A percentile compares a stretch with the other conserved stretches of the same genome.
Evolutionary conservation across 1,140 invertebrate species (phyloP).

Genomic region (Drosophila pachea): DNA sequence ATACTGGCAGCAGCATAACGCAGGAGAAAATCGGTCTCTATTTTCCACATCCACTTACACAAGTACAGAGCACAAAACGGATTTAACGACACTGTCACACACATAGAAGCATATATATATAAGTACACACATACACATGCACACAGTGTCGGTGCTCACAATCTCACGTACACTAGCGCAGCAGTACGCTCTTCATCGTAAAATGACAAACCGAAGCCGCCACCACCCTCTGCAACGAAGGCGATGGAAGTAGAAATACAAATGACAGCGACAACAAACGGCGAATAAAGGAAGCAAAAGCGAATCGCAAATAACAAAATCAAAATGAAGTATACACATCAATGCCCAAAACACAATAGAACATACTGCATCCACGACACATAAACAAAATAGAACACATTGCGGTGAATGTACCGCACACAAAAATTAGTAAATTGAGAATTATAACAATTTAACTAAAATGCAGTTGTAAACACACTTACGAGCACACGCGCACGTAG

Average conservation of each 20-base stretch:
- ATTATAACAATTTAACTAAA: constrained; percentile 15
- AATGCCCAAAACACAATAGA: constrained; percentile 28
- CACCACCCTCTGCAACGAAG: constrained; percentile 50
- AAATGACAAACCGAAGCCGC: constrained; percentile 50
- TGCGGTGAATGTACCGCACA: constrained; percentile 17
- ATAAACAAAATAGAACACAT: constrained; percentile 8
- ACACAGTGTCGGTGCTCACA: constrained; percentile 8
- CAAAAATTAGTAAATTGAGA: constrained; percentile 6
- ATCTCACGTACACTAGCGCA: constrained; percentile 26
- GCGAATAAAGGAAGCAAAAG: constrained; percentile 73
- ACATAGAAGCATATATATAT: too few relatives aligned
- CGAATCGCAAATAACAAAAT: constrained; percentile 62
- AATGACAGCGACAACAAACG: constrained; percentile 59
- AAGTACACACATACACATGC: constrained; percentile 8
- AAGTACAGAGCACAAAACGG: constrained; percentile 37
- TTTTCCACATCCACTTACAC: constrained; percentile 43
- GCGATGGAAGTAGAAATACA: constrained; percentile 36
- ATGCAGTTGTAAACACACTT: constrained; percentile 47
- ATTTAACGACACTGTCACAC: constrained; percentile 38
- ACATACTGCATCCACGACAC: background rate
- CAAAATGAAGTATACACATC: constrained; percentile 65
- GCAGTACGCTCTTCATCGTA: constrained; percentile 28
- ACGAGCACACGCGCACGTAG: constrained; percentile 33
- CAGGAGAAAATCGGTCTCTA: constrained; percentile 43
- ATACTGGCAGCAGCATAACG: constrained; percentile 34